Percentiles rank a stretch among this genome's conserved stretches.
Conservation (phyloP, 2,113 vertebrate species). For the Zosterops hypoxanthus region DNA sequence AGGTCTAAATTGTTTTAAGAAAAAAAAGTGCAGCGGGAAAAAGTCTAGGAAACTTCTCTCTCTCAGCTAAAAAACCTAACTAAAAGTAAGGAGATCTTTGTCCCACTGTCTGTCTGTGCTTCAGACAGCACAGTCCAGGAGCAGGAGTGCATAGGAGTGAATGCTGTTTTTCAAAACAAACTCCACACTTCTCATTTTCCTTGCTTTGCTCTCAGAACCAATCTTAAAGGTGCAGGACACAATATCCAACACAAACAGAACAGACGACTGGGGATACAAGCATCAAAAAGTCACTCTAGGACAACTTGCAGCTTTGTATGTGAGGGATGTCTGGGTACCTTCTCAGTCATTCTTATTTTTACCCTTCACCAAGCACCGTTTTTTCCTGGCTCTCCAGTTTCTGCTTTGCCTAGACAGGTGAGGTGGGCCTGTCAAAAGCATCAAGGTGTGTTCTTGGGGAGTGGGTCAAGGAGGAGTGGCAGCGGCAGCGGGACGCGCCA, state of each 20-base stretch:
- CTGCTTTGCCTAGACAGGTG: background rate
- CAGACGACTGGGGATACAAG: background rate
- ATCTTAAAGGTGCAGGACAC: background rate
- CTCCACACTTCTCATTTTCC: too few relatives aligned
- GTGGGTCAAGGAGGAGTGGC: background rate
- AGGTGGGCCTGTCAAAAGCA: background rate
- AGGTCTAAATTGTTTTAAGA: background rate
- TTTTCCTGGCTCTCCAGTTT: background rate
- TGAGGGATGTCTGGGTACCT: background rate
- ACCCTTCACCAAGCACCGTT: background rate
- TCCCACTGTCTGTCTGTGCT: too few relatives aligned
- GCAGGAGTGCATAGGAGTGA: too few relatives aligned
- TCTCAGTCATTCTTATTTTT: background rate
- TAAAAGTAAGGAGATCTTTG: too few relatives aligned
- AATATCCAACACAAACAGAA: background rate
- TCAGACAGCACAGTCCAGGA: too few relatives aligned
- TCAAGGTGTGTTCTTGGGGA: background rate
- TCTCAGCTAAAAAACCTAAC: background rate
- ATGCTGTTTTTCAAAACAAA: background rate
- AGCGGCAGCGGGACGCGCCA: accelerated
- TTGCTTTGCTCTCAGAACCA: background rate
- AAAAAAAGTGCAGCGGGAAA: background rate
- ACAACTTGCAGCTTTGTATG: background rate
- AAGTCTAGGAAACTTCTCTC: background rate
- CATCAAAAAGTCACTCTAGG: background rate